phyloP scores from a whole-genome alignment of 2,113 vertebrate species.

The Zeus faber region DNA sequence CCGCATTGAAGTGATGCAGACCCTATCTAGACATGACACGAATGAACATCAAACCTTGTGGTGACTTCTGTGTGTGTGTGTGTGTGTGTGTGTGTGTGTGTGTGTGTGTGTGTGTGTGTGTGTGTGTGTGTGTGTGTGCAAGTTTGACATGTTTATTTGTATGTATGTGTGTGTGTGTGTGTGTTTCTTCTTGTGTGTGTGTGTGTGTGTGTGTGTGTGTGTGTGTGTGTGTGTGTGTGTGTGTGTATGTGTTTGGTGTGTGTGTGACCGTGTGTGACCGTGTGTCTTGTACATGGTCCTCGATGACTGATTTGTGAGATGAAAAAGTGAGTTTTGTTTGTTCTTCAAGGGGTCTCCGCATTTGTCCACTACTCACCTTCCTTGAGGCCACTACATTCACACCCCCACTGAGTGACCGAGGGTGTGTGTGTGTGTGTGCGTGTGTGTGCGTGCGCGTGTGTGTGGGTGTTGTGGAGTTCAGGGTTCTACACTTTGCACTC shows the following conservation, averaged over 20 bases:
- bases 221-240: constrained; percentile 1
- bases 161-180: background rate
- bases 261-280: constrained; percentile 16
- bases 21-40: background rate
- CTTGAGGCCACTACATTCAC: constrained; percentile 48
- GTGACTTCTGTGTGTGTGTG: background rate
- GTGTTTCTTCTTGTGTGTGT: background rate
- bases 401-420: constrained; percentile 21
- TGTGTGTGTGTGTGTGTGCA: background rate
- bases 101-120: background rate
- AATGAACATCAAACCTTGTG: constrained; percentile 19
- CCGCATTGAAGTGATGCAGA: background rate
- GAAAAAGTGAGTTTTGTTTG: no score
- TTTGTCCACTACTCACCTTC: constrained; percentile 59
- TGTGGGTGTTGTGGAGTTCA: no score
- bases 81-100: constrained; percentile 2
- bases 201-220: constrained; percentile 8
- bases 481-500: constrained; percentile 46
- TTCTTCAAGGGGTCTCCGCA: constrained; percentile 57
- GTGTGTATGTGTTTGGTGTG: background rate
- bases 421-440: background rate
- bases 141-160: background rate
- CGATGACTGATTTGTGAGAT: no score
- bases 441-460: constrained; percentile 23
- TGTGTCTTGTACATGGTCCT: constrained; percentile 3